phyloP scores from a whole-genome alignment of 1,140 invertebrate genomes.

The Trachymyrmex cornetzi region DNA sequence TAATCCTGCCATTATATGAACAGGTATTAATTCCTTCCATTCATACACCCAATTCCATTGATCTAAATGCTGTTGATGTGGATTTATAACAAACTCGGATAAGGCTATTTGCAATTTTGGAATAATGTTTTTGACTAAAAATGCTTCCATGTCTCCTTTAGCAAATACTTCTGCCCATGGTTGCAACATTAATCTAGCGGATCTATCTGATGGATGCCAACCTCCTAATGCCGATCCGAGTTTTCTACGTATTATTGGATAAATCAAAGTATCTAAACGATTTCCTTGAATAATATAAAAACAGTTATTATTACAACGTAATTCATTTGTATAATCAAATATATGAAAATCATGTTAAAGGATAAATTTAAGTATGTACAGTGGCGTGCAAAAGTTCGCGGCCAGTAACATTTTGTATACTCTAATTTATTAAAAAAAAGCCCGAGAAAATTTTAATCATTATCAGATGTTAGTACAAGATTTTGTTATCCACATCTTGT shows the following conservation, averaged over 20 bases:
- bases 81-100: slow-evolving; percentile 93
- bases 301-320: slow-evolving; percentile 1
- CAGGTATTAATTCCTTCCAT: slow-evolving; percentile 93
- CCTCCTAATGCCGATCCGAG: slow-evolving; percentile 94
- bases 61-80: slow-evolving; percentile 93
- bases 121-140: slow-evolving; percentile 95
- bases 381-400: too few relatives aligned
- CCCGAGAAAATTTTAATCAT: too few relatives aligned
- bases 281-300: slow-evolving; percentile 81
- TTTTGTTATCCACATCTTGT: too few relatives aligned
- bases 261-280: slow-evolving; percentile 93
- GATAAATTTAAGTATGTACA: neutral
- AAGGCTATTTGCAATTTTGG: slow-evolving; percentile 95
- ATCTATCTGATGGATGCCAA: slow-evolving; percentile 97
- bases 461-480: too few relatives aligned
- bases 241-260: slow-evolving; percentile 97
- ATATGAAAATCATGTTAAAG: neutral
- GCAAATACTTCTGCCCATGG: slow-evolving; percentile 97
- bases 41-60: slow-evolving; percentile 95
- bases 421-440: too few relatives aligned
- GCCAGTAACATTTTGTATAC: too few relatives aligned
- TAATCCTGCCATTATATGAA: slow-evolving; percentile 90
- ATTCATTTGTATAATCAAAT: slow-evolving; percentile 23
- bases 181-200: slow-evolving; percentile 95
- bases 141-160: slow-evolving; percentile 93